Evolutionary conservation across 2,888 invertebrate species (phyloP), one percentile per base, ranked within the genome.

Genomic region (Leistus spinibarbis): DNA sequence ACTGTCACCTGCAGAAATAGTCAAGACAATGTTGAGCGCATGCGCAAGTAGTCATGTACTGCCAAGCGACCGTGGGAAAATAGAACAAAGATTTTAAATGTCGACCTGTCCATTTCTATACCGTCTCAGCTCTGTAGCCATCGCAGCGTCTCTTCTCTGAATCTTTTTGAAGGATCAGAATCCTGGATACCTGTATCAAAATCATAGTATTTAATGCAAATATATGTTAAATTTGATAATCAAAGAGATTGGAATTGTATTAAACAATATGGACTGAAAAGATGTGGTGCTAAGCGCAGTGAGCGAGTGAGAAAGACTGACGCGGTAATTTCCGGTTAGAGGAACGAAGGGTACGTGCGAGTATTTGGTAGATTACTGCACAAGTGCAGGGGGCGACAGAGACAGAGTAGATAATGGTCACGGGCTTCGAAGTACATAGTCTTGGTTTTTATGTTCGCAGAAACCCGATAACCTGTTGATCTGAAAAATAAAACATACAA

Each of bases 11-110:
- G 5, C 1, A 40, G 1, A 40, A 40, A 13, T 40, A 40, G 40
- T 40, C 13, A 40, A 40, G 40, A 40, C 40, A 7, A 10, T 5
- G 40, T 40, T 40, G 40, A 40, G 7, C 40, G 40, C 40, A 40
- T 40, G 40, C 40, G 40, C 40, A 40, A 40, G 40, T 5, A 40
- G 40, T 10, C 13, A 40, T 40, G 40, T 5, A n/a, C 13, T 10
- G 40, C 7, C 40, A 40, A 40, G 63, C 20, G 63, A 72, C 65
- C 72, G 72, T 72, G 72, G 72, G 72, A 72, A 72, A 72, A 65
- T 72, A 57, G 65, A 72, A 72, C 72, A 72, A 72, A 72, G 72
- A 19, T 23, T 54, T 9, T 64, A 53, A 54, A 71, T 64, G 71
- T 71, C 54, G 71, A 71, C 64, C 64, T 71, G 71, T 54, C 19